phyloP scores from a whole-genome alignment of 2,888 invertebrate species.

The Xestobium rufovillosum region DNA sequence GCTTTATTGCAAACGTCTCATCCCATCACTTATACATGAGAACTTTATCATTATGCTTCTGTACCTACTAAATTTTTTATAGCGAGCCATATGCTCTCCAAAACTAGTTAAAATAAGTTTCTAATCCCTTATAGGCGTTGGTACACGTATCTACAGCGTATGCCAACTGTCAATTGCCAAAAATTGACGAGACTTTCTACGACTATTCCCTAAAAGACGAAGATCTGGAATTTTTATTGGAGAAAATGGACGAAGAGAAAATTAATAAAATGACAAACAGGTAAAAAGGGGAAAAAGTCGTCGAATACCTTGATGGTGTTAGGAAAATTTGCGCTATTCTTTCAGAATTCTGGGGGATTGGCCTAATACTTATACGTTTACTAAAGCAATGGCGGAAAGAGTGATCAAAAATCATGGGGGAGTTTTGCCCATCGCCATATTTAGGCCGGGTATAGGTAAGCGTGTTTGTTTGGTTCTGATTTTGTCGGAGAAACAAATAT shows the following conservation, averaged over 20 bases:
- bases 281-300: too few species aligned
- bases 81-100: too few species aligned
- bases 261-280: slow-evolving; percentile 34
- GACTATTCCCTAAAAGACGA: slow-evolving; percentile 48
- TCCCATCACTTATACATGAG: too few species aligned
- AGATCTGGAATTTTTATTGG: slow-evolving; percentile 40
- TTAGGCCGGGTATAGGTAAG: slow-evolving; percentile 71
- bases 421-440: slow-evolving; percentile 64
- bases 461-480: not conserved
- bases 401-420: slow-evolving; percentile 52
- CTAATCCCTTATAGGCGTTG: slow-evolving; percentile 54
- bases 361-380: slow-evolving; percentile 83
- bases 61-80: too few species aligned
- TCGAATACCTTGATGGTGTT: too few species aligned
- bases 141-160: slow-evolving; percentile 80
- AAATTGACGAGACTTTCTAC: slow-evolving; percentile 63
- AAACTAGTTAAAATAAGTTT: too few species aligned
- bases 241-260: slow-evolving; percentile 33
- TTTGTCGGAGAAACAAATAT: too few species aligned
- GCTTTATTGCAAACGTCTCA: too few species aligned
- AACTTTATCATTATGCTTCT: too few species aligned
- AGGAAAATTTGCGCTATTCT: too few species aligned
- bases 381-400: slow-evolving; percentile 76
- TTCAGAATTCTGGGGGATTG: slow-evolving; percentile 55
- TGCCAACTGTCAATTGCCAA: slow-evolving; percentile 59